Conservation (phyloP, 2,113 vertebrate species). For the Butastur rufipennis region DNA sequence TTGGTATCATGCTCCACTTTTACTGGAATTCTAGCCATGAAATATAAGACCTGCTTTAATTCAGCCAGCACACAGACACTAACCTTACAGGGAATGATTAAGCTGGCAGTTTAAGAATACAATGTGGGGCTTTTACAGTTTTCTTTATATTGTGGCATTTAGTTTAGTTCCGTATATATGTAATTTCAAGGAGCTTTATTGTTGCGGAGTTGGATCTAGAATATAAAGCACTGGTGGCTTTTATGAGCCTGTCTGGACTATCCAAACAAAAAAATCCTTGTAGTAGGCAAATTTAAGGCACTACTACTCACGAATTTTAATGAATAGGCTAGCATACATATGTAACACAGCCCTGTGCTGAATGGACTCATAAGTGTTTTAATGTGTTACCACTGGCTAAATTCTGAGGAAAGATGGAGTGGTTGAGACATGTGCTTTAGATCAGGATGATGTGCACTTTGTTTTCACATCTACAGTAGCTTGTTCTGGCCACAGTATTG, state of each 20-base stretch:
- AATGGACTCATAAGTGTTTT: neutral
- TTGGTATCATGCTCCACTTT: neutral
- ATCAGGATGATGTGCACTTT: neutral
- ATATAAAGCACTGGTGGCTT: neutral
- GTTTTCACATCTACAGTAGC: neutral
- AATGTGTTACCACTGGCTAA: neutral
- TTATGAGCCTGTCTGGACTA: constrained; percentile 9
- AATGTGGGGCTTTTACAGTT: neutral
- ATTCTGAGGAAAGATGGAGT: neutral
- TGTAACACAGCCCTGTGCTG: neutral
- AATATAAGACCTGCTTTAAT: neutral
- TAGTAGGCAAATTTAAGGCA: constrained; percentile 14
- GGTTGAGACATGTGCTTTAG: neutral
- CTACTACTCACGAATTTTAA: neutral
- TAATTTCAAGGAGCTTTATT: constrained; percentile 22
- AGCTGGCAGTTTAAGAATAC: constrained; percentile 20
- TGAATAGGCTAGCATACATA: neutral
- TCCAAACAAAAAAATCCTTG: constrained; percentile 43
- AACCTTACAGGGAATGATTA: constrained; percentile 25
- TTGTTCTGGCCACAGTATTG: neutral
- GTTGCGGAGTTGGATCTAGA: neutral
- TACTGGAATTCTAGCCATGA: constrained; percentile 4
- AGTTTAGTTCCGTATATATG: neutral
- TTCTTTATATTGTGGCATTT: constrained; percentile 8
- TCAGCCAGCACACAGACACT: neutral